Evolutionary conservation across 30 jellyfish, hydroid and myxozoan genomes (phyloP), one percentile per base, ranked within the genome.

Genomic region (Pseudorhiza aurosa): DNA sequence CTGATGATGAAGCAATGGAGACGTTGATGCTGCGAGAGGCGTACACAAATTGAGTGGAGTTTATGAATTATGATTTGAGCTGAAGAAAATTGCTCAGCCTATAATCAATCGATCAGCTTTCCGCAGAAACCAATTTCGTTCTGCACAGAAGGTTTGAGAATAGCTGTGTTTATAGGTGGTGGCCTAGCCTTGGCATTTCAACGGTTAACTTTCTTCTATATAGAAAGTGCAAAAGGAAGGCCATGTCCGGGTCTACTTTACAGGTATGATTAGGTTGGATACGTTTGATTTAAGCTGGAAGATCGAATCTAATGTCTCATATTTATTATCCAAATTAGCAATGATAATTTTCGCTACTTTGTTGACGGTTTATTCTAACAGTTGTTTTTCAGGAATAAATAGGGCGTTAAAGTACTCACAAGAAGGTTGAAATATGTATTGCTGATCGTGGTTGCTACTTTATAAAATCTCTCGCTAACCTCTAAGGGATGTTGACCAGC

Each of bases 1-100:
- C 4, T 60, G 55, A 60, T 60, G 51, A 60, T 60, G 53, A 53
- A 53, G 67, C 33, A 53, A 2, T 53, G 67, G 22, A 19, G 22
- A 5, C 12, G 50, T 39, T 39, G 50, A 39, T 39, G 50, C 12
- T 39, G 7, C 50, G 50, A 5, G 12, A 12, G 12, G 7, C 50
- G 50, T 18, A 53, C 32, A 47, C 62, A 17, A 2, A 0, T n/a
- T n/a, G n/a, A n/a, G n/a, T n/a, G n/a, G n/a, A 12, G 36, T 7
- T 15, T 10, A 18, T 0, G 0, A 19, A 36, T 18, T 18, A 53
- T 53, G 67, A 10, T 53, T 53, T 21, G 37, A 53, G 24, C 5
- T 53, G 8, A 10, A 19, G 24, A 0, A 2, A n/a, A 2, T 36
- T 53, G n/a, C 67, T 2, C 35, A 46, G 6, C 36, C 14, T 15